These are phyloP conservation scores for Triplophysa tibetana DNA, from an alignment of 2,113 vertebrate species.

Conservation along the genomic window DNA sequence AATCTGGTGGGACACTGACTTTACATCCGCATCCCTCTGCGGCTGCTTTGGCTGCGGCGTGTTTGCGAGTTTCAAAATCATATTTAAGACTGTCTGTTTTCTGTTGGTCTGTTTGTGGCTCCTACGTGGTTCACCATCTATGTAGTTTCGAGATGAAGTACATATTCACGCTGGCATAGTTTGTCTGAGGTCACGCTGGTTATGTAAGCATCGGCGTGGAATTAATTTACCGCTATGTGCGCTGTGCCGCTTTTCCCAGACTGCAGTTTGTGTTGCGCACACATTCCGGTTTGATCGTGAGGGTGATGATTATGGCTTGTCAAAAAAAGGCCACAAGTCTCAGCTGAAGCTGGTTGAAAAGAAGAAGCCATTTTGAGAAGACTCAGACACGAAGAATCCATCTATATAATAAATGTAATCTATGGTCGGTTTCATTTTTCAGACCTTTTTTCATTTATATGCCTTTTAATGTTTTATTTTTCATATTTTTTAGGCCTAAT, in stretches of 20 bases:
- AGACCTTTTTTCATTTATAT: neutral
- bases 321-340: neutral
- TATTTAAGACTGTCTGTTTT: conserved; percentile 34
- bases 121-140: conserved; percentile 29
- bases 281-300: conserved; percentile 8
- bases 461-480: neutral
- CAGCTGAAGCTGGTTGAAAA: conserved; percentile 22
- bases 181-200: conserved; percentile 59
- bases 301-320: conserved; percentile 12
- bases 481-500: too few species aligned
- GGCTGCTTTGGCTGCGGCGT: conserved; percentile 23
- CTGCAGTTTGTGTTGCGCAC: conserved; percentile 19
- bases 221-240: conserved; percentile 64
- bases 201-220: conserved; percentile 72
- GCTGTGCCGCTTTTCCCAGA: conserved; percentile 45
- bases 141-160: conserved; percentile 63
- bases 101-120: conserved; percentile 33
- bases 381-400: neutral
- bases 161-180: conserved; percentile 67
- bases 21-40: conserved; percentile 41
- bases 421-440: neutral
- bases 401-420: neutral
- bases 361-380: conserved; percentile 24
- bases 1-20: conserved; percentile 40
- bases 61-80: conserved; percentile 43